Base-by-base conservation (phyloP, 2,113 vertebrate genomes). In the Gymnorhina tibicen region DNA sequence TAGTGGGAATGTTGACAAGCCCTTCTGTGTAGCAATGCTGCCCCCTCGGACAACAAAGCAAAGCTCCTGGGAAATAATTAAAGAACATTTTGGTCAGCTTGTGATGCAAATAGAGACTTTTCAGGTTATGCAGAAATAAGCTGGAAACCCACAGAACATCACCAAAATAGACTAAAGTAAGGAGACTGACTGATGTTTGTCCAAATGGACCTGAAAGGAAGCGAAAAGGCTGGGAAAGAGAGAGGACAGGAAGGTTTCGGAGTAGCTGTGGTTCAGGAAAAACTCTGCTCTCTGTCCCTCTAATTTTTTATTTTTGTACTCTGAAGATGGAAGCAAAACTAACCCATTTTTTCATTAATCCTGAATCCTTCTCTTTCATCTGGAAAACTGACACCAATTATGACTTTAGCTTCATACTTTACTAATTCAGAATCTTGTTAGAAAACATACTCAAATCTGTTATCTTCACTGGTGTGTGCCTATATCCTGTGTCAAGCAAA, bases 31-130 rank as follows among this genome's bases (percentile, higher is more conserved):
- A 74, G n/a, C 82, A 67, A 70, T 21, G 69, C 33, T 89, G 27
- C 30, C 63, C 39, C 35, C 47, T 69, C 74, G 58, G 52, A 81
- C 42, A 92, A 93, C 1, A 19, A 87, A 91, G 69, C 26, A 92
- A 63, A 94, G 33, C 46, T 95, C 59, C 37, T 49, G 74, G 83
- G 92, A 96, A 93, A 73, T 66, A 82, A 90, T 78, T 50, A 28
- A 76, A 66, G 62, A 73, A 60, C n/a, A 82, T 86, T 68, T 69
- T 60, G 55, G 55, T 82, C n/a, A 91, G 66, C n/a, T 87, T 77
- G 39, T 78, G 76, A 86, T 80, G 67, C 52, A 81, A 87, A 85
- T 44, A 46, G 4, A 16, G 14, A 11, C 53, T 80, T 82, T 91
- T 89, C 91, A 79, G 62, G 63, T 90, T 91, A 73, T 35, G 46